Evolutionary conservation across 2,888 invertebrate genomes (phyloP), one percentile per base, ranked within the genome.

Genomic region (Elmis aenea): DNA sequence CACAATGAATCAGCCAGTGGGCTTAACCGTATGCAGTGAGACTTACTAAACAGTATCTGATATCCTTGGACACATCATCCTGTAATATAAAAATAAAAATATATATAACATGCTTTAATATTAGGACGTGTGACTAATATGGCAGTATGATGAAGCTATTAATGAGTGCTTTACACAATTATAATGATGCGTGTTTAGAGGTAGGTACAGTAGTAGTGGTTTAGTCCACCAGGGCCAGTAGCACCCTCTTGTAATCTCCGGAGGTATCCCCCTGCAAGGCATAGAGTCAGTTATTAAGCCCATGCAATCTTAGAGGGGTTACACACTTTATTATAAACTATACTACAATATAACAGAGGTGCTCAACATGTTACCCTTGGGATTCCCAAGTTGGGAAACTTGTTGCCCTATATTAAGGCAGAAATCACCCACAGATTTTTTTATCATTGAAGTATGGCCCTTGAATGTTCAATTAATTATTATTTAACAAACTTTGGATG

Each of bases 231-330:
- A 92, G 74, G 60, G 89, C 83, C 70, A 92, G 78, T 65, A 93
- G 80, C 62, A 88, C 81, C 74, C 84, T 85, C 76, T 83, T 90
- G 81, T 92, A 93, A 77, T 92, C 89, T 59, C 92, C 92, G 62
- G 89, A 88, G 51, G 90, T 90, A 74, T 92, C 92, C 62, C 82
- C 88, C 88, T 90, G 82, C 64, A 85, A 81, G 66, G 52, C 53
- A 57, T 48, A 44, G 38, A 50, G 57, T 46, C 27, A 35, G 36
- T 42, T 42, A 45, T 22, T 26, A 26, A 18, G 18, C 18, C 18
- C 21, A 33, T 41, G 29, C 32, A 27, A 33, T 24, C 5, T 18
- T 5, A 18, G n/a, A n/a, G n/a, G n/a, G n/a, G n/a, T n/a, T n/a
- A n/a, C n/a, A n/a, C n/a, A n/a, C n/a, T n/a, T n/a, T n/a, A n/a